Conservation (phyloP, 2,888 invertebrate species). For the Acronicta aceris region DNA sequence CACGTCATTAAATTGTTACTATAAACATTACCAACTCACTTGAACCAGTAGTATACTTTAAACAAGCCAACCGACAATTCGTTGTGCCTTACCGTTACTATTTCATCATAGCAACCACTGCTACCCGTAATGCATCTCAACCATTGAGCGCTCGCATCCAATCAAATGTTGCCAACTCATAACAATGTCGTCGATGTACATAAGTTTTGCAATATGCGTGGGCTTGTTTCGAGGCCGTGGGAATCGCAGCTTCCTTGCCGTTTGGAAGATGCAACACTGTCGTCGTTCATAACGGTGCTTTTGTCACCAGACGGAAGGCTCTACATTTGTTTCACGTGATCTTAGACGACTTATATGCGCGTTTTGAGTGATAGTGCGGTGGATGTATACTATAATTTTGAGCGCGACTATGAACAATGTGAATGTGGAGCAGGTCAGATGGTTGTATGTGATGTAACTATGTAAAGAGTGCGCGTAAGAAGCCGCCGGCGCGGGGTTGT, state of each 20-base stretch:
- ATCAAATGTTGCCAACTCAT: slow-evolving; percentile 53
- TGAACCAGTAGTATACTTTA: slow-evolving; percentile 18
- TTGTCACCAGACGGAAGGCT: slow-evolving; percentile 57
- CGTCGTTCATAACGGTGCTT: slow-evolving; percentile 75
- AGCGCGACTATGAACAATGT: slow-evolving; percentile 54
- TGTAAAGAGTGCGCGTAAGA: slow-evolving; percentile 69
- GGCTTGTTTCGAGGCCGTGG: slow-evolving; percentile 78
- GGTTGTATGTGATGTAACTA: slow-evolving; percentile 73
- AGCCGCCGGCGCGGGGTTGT: slow-evolving; percentile 79
- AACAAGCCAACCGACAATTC: slow-evolving; percentile 24
- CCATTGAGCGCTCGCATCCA: slow-evolving; percentile 44
- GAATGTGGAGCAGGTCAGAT: slow-evolving; percentile 65
- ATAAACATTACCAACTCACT: slow-evolving; percentile 16
- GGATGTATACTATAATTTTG: slow-evolving; percentile 29
- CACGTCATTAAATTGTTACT: slow-evolving; percentile 9
- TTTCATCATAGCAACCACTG: slow-evolving; percentile 44
- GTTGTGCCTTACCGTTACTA: slow-evolving; percentile 43
- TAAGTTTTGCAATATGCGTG: slow-evolving; percentile 69
- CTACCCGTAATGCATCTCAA: slow-evolving; percentile 40
- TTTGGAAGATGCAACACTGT: slow-evolving; percentile 59
- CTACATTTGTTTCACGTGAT: slow-evolving; percentile 49
- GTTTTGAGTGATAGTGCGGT: slow-evolving; percentile 28
- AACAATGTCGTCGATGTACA: slow-evolving; percentile 67
- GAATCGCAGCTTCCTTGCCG: slow-evolving; percentile 72
- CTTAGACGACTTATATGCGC: slow-evolving; percentile 12